Conservation (phyloP, 53 echinoderm and acorn worm genomes). For the Arbacia lixula region DNA sequence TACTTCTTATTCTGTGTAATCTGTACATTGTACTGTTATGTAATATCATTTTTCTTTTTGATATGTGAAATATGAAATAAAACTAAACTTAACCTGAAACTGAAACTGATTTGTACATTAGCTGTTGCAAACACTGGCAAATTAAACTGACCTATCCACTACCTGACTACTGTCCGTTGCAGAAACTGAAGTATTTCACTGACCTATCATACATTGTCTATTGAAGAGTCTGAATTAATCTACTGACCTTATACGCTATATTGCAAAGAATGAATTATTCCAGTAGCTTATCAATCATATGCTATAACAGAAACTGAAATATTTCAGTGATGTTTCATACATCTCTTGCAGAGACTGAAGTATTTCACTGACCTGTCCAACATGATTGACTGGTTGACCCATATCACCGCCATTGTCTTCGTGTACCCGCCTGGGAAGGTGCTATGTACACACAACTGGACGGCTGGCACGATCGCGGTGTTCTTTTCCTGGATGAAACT, state of each 20-base stretch:
- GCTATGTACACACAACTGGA: constrained; percentile 56
- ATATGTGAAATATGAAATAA: no score
- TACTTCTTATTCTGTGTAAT: no score
- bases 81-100: no score
- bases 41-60: no score
- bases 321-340: background rate
- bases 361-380: constrained; percentile 55
- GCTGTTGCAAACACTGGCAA: background rate
- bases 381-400: constrained; percentile 13
- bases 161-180: no score
- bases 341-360: constrained; percentile 36
- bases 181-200: constrained; percentile 62
- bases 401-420: constrained; percentile 32
- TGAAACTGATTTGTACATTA: background rate
- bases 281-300: no score
- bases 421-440: constrained; percentile 41
- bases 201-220: constrained; percentile 31
- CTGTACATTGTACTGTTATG: no score
- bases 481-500: constrained; percentile 63
- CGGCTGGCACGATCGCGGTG: constrained; percentile 44
- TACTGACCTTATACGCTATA: no score
- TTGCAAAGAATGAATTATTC: no score
- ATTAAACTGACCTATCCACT: no score
- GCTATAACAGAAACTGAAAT: background rate
- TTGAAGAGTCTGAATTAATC: no score